Percentiles rank a stretch among this genome's conserved stretches.
Conservation (phyloP, 2,113 vertebrate species). For the Mobula hypostoma region DNA sequence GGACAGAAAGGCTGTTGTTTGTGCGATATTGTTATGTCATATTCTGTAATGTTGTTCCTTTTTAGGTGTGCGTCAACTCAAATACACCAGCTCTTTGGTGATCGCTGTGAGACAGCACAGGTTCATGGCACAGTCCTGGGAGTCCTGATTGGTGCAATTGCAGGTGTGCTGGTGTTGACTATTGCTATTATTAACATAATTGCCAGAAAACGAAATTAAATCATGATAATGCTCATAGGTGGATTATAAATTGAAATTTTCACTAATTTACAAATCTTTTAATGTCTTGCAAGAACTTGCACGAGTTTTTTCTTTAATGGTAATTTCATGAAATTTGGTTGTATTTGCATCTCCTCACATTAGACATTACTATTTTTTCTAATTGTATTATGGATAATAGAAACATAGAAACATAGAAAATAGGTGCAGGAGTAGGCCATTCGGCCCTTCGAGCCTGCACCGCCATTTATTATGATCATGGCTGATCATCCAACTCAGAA, state of each 20-base stretch:
- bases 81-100: constrained; percentile 55
- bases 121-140: constrained; percentile 52
- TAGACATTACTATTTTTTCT: too few species aligned
- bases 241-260: neutral
- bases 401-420: too few species aligned
- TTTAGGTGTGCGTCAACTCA: constrained; percentile 54
- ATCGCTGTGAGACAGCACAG: constrained; percentile 55
- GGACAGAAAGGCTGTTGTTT: neutral
- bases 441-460: too few species aligned
- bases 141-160: constrained; percentile 48
- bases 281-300: neutral
- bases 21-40: neutral
- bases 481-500: too few species aligned
- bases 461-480: too few species aligned
- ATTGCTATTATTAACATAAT: constrained; percentile 45
- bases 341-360: too few species aligned
- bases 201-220: constrained; percentile 43
- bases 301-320: neutral
- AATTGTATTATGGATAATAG: too few species aligned
- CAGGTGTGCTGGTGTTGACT: constrained; percentile 49
- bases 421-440: too few species aligned
- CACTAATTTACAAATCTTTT: neutral
- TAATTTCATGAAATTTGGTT: neutral
- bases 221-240: neutral
- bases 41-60: constrained; percentile 37